A percentile compares a stretch with the other conserved stretches of the same genome.
Conservation (phyloP, 2,888 invertebrate genomes). For the Hermodice carunculata region DNA sequence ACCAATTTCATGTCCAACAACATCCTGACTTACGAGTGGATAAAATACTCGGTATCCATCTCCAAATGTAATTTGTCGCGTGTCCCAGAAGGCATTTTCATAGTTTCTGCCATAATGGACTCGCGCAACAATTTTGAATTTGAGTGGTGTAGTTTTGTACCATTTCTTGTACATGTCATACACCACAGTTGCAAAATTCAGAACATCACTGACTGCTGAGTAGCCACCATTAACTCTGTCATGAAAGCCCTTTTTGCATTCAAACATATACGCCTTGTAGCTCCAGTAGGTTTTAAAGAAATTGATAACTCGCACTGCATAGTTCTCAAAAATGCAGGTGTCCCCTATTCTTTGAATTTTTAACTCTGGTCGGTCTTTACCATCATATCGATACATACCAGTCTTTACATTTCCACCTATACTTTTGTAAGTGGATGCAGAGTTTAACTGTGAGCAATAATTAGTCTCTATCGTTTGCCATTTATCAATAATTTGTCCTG, state of each 20-base stretch:
- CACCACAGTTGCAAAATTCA: background rate
- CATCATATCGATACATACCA: background rate
- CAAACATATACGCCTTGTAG: background rate
- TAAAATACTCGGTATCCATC: background rate
- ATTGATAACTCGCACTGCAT: background rate
- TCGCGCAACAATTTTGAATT: background rate
- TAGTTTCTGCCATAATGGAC: slow-evolving; percentile 6
- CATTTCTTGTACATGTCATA: slow-evolving; percentile 5
- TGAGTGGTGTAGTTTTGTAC: background rate
- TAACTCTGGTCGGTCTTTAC: slow-evolving; percentile 1
- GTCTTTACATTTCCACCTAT: slow-evolving; percentile 5
- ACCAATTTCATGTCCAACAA: slow-evolving; percentile 2
- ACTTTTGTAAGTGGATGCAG: background rate
- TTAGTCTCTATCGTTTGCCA: background rate
- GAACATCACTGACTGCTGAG: background rate
- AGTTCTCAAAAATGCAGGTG: background rate
- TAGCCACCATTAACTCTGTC: background rate
- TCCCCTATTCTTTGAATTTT: background rate
- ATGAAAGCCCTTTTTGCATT: background rate
- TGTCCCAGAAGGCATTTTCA: slow-evolving; percentile 18
- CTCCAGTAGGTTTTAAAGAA: background rate
- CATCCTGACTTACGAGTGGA: background rate
- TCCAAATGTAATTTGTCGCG: background rate
- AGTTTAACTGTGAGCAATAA: background rate
- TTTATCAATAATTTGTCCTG: background rate